phyloP scores from a whole-genome alignment of 2,113 vertebrate genomes.

The Danionella cerebrum region DNA sequence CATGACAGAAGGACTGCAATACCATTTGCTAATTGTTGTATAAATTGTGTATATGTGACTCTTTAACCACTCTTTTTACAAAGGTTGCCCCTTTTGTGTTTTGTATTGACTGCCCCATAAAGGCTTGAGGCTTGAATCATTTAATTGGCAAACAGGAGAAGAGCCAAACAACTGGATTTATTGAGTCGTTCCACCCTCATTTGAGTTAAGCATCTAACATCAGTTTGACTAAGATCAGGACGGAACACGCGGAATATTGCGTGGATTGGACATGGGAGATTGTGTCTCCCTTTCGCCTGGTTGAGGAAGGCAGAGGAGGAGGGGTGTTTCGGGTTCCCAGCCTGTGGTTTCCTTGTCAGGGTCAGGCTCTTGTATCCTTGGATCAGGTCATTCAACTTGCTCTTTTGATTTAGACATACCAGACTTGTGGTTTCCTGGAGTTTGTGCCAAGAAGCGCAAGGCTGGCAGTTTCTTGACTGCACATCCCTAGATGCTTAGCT shows the following conservation, averaged over 20 bases:
- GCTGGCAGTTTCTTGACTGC: neutral
- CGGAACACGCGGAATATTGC: no score
- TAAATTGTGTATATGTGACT: no score
- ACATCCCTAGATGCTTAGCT: neutral
- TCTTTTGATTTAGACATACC: neutral
- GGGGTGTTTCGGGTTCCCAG: neutral
- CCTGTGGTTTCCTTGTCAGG: neutral
- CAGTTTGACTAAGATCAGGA: constrained; percentile 8
- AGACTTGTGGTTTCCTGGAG: neutral
- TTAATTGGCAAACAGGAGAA: constrained; percentile 4
- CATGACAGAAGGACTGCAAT: no score
- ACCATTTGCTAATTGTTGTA: no score
- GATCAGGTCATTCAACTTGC: constrained; percentile 15
- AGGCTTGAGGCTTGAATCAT: constrained; percentile 6
- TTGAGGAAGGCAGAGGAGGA: no score
- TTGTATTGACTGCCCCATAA: neutral
- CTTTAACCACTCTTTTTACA: neutral
- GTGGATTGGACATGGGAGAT: no score
- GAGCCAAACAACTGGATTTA: constrained; percentile 13
- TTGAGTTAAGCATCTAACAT: neutral
- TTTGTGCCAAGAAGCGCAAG: neutral
- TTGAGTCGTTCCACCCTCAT: neutral
- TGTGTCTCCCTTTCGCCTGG: neutral
- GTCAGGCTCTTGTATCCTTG: constrained; percentile 1
- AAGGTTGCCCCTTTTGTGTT: neutral